These are phyloP conservation scores for Lota lota DNA, from an alignment of 2,113 vertebrate species.

Conservation along the genomic window DNA sequence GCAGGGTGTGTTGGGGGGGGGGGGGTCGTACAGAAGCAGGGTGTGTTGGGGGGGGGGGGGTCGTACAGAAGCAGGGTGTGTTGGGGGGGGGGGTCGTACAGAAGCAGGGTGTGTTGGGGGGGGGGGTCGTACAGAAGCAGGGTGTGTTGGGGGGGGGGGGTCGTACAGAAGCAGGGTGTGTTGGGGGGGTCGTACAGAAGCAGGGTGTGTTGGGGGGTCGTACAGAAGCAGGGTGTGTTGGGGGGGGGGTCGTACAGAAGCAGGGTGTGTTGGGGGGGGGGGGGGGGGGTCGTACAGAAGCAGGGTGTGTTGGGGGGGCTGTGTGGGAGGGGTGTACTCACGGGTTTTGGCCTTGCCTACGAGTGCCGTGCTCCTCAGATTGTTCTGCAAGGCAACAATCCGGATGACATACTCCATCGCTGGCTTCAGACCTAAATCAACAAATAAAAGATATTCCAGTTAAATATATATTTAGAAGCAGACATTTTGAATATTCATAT, in stretches of 20 bases:
- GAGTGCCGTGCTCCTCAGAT: slow-evolving; percentile 85
- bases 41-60: too few species aligned
- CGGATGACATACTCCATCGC: slow-evolving; percentile 88
- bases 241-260: not conserved
- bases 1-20: too few species aligned
- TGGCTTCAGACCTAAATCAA: slow-evolving; percentile 80
- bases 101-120: too few species aligned
- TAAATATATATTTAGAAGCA: too few species aligned
- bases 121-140: too few species aligned
- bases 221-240: slow-evolving; percentile 51
- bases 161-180: too few species aligned
- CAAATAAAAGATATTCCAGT: not conserved
- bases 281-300: not conserved
- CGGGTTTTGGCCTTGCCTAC: slow-evolving; percentile 89
- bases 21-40: too few species aligned
- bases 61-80: too few species aligned
- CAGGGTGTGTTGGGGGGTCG: not conserved
- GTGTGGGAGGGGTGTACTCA: slow-evolving; percentile 70
- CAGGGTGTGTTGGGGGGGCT: not conserved
- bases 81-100: too few species aligned
- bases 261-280: too few species aligned
- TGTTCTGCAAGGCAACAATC: slow-evolving; percentile 86
- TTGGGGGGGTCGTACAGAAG: not conserved
- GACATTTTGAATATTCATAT: too few species aligned
- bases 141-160: too few species aligned